Evolutionary conservation across 2,113 vertebrate species (phyloP).

Genomic region (Myotis yumanensis): DNA sequence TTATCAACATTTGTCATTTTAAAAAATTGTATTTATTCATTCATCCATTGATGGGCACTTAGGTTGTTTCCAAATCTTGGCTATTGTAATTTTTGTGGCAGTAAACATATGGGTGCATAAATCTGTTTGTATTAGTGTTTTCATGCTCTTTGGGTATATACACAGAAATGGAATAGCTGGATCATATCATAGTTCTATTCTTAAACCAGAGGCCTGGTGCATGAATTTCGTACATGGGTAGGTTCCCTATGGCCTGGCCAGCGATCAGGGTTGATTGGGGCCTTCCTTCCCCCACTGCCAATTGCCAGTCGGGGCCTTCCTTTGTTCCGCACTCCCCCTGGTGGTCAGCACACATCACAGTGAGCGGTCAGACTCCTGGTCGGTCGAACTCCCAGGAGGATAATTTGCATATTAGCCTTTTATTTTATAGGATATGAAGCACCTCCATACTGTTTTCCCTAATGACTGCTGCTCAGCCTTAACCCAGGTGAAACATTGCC

Average conservation of each 20-base stretch:
- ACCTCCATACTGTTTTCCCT: neutral
- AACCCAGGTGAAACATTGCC: neutral
- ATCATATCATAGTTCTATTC: neutral
- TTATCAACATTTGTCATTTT: constrained; percentile 24
- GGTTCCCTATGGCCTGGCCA: no score
- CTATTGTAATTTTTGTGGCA: neutral
- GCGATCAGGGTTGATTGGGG: no score
- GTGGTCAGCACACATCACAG: no score
- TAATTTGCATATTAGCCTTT: no score
- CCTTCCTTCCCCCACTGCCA: no score
- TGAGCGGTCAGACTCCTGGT: no score
- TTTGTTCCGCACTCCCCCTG: no score
- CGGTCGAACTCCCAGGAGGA: no score
- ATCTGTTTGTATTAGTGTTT: neutral
- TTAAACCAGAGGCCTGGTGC: neutral
- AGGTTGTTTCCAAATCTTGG: neutral
- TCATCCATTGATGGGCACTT: neutral
- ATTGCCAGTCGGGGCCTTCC: no score
- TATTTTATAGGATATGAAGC: no score
- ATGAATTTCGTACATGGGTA: no score
- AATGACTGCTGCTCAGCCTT: neutral
- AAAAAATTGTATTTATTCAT: neutral
- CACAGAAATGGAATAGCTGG: neutral
- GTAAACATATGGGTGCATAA: neutral
- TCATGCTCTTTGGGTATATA: neutral